These are phyloP conservation scores for Microtus montanus DNA, from an alignment of 2,113 vertebrate genomes.

Conservation along the genomic window DNA sequence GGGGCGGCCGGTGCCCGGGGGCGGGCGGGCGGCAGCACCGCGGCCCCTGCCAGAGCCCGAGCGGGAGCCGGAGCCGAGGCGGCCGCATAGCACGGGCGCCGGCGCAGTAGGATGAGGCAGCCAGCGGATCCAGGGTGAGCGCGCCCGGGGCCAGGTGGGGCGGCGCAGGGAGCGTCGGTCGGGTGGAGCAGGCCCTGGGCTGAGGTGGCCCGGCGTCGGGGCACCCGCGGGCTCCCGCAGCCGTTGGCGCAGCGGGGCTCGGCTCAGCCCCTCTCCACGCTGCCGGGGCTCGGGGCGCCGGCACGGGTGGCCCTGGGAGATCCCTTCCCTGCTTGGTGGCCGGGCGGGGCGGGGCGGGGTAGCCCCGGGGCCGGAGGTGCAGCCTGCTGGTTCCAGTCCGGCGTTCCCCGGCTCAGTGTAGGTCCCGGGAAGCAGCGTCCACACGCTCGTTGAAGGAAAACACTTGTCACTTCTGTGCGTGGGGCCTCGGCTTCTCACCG, in stretches of 20 bases:
- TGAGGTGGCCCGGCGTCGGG: not conserved
- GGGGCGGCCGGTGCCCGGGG: slow-evolving; percentile 67
- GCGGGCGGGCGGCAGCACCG: slow-evolving; percentile 43
- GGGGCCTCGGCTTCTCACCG: not conserved
- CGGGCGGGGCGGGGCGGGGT: not conserved
- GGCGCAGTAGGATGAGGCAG: slow-evolving; percentile 68
- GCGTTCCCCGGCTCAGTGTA: not conserved
- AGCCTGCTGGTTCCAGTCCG: not conserved
- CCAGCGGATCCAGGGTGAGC: slow-evolving; percentile 67
- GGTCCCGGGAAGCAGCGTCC: not conserved
- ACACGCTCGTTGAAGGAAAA: not conserved
- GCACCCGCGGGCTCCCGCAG: not conserved
- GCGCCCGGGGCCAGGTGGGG: not conserved
- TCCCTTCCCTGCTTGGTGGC: not conserved
- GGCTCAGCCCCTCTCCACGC: not conserved
- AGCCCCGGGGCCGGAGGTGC: not conserved
- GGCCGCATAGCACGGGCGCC: slow-evolving; percentile 22
- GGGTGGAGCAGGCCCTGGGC: slow-evolving; percentile 45
- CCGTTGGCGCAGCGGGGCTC: slow-evolving; percentile 47
- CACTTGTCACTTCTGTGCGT: slow-evolving; percentile 24
- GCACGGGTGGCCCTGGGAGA: not conserved
- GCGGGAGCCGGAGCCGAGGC: not conserved
- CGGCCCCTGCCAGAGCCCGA: not conserved
- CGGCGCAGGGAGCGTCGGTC: not conserved
- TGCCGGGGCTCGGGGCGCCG: not conserved